phyloP scores from a whole-genome alignment of 2,888 invertebrate species.

The Drosophila emarginata region DNA sequence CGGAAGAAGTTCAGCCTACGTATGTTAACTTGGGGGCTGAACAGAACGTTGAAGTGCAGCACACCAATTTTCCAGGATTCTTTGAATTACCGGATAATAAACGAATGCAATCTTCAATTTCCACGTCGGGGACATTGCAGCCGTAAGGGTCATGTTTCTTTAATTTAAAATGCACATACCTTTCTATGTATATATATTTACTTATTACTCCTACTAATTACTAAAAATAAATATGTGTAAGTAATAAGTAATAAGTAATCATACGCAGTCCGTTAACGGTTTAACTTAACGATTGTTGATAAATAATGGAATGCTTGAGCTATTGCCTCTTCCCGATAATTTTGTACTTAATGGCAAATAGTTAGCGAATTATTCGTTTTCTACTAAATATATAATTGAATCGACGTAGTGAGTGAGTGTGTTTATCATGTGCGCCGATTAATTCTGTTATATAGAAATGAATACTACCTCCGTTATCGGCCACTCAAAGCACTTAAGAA shows the following conservation, averaged over 20 bases:
- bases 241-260: background rate
- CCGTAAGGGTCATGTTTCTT: background rate
- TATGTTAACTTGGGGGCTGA: slow-evolving; percentile 84
- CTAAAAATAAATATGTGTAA: background rate
- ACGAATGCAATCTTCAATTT: slow-evolving; percentile 5
- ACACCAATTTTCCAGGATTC: slow-evolving; percentile 83
- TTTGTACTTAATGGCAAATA: slow-evolving; percentile 1
- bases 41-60: slow-evolving; percentile 83
- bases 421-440: background rate
- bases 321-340: background rate
- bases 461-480: slow-evolving; percentile 37
- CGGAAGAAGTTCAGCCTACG: slow-evolving; percentile 80
- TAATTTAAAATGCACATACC: background rate
- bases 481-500: slow-evolving; percentile 7
- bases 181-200: background rate
- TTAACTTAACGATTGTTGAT: background rate
- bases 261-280: background rate
- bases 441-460: slow-evolving; percentile 13
- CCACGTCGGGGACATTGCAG: background rate
- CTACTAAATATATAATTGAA: background rate
- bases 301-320: background rate
- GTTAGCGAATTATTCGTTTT: background rate
- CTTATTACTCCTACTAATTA: too few relatives aligned
- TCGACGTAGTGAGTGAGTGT: background rate
- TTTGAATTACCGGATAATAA: slow-evolving; percentile 72